Evolutionary conservation across 2,113 vertebrate species (phyloP), one percentile per base, ranked within the genome.

Genomic region (Pollimyrus isidori): DNA sequence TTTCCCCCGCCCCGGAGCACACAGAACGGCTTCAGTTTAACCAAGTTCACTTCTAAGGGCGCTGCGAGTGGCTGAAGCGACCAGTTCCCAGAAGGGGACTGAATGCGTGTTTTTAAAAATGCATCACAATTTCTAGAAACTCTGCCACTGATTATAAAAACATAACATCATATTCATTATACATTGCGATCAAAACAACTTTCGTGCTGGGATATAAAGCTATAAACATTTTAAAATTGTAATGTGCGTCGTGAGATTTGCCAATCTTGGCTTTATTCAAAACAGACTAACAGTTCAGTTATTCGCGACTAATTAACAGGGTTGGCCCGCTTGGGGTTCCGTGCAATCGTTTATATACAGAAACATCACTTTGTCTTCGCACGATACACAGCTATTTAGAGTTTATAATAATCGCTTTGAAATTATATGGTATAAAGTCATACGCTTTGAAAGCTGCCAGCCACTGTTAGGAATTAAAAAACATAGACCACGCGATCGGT

Each of bases 1-100:
- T 90, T 48, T 85, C 88, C 89, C 86, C 53, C 46, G 42, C 21
- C 69, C 86, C 65, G 80, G 50, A 88, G 53, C 62, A 9, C 21
- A 87, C 90, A 91, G 46, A 85, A 87, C 30, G 50, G 35, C 11
- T 48, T 45, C 45, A 46, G 53, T 73, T 69, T 73, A 21, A 45
- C 35, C 88, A 15, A 50, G 13, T 26, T 88, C 88, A 35, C 9
- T 56, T 30, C 4, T 49, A 56, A 58, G 48, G 21, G 50, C 80
- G 21, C 39, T 82, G 7, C n/a, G 35, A 52, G 45, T 10, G 7
- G 49, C 9, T 21, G 15, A 30, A 30, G n/a, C 62, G 23, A 46
- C 6, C 65, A 52, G 21, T 49, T 88, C 26, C 88, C 88, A 52
- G 69, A 9, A 35, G 48, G 13, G 48, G 69, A 49, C 69, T 56